Conservation (phyloP, 2,113 vertebrate genomes). For the Narcine bancroftii region DNA sequence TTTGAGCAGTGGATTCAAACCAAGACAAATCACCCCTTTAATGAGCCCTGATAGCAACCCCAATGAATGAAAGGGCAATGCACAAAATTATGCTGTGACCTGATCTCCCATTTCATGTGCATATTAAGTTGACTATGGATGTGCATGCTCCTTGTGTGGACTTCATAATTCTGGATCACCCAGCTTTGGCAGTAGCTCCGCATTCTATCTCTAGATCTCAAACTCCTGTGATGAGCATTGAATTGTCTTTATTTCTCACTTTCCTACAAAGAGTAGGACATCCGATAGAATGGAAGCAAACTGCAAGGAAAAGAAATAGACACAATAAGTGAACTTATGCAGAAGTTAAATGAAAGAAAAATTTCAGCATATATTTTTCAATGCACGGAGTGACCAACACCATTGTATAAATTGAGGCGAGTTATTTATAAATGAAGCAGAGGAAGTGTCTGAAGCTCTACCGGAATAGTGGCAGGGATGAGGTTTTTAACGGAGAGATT, state of each 20-base stretch:
- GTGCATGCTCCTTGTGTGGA: neutral
- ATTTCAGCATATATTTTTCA: too few species aligned
- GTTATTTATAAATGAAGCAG: neutral
- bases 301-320: too few species aligned
- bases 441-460: too few species aligned
- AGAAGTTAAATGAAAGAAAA: too few species aligned
- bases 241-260: neutral
- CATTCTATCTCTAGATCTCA: neutral
- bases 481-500: too few species aligned
- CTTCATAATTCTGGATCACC: neutral
- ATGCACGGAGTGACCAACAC: too few species aligned
- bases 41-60: neutral
- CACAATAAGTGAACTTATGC: too few species aligned
- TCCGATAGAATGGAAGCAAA: too few species aligned
- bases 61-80: neutral
- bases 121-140: neutral
- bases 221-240: neutral
- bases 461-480: too few species aligned
- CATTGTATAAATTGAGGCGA: neutral
- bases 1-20: too few species aligned
- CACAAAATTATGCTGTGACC: neutral
- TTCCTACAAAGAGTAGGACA: neutral
- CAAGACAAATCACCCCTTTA: neutral
- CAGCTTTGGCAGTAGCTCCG: neutral
- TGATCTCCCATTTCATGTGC: neutral